Evolutionary conservation across 2,888 invertebrate genomes (phyloP).

Genomic region (Taphrorychus bicolor): DNA sequence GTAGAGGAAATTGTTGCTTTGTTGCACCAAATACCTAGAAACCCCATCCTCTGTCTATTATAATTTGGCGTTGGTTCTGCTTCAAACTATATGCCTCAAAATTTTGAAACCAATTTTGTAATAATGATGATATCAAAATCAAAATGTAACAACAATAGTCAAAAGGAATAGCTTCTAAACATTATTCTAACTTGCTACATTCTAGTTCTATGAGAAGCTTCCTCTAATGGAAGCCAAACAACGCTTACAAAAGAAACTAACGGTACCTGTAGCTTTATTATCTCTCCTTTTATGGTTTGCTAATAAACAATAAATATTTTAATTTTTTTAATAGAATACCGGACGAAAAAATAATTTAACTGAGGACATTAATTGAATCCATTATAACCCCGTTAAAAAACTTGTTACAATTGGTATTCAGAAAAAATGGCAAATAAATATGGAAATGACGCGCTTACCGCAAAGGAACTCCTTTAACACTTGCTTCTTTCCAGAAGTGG

Average conservation of each 20-base stretch:
- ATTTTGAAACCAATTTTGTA: too few relatives aligned
- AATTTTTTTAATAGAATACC: too few relatives aligned
- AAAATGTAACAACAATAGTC: too few relatives aligned
- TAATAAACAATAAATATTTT: constrained; percentile 54
- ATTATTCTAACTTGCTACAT: constrained; percentile 4
- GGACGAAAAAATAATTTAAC: too few relatives aligned
- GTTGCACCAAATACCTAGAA: too few relatives aligned
- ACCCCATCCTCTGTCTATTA: too few relatives aligned
- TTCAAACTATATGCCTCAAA: too few relatives aligned
- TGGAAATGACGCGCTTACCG: too few relatives aligned
- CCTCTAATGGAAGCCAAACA: constrained; percentile 8
- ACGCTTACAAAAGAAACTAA: constrained; percentile 24
- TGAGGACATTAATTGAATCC: neutral
- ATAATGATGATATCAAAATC: too few relatives aligned
- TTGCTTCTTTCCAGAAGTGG: constrained; percentile 76
- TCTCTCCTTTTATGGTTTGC: constrained; percentile 67
- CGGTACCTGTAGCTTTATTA: constrained; percentile 56
- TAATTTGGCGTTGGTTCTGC: too few relatives aligned
- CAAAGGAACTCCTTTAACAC: constrained; percentile 81
- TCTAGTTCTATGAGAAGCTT: neutral
- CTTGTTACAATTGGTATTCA: neutral
- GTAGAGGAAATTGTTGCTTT: too few relatives aligned
- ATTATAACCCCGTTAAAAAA: neutral
- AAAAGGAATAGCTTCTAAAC: neutral
- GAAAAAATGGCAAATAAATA: neutral